phyloP scores from a whole-genome alignment of 2,113 vertebrate genomes.

The Lucifuga dentata region DNA sequence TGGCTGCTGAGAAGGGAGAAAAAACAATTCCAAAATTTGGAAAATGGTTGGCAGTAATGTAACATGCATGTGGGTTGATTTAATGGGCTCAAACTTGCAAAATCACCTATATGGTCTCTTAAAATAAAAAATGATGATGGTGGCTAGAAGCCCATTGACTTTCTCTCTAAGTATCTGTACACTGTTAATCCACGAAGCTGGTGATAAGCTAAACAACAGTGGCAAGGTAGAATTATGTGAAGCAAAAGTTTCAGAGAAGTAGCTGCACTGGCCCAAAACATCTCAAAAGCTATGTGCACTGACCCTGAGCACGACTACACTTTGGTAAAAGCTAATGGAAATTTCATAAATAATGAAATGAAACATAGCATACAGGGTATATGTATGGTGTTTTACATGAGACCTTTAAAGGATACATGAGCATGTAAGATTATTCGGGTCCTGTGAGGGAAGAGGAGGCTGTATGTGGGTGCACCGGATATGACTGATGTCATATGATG shows the following conservation, averaged over 20 bases:
- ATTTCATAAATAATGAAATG: conserved; percentile 67
- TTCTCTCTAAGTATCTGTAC: neutral
- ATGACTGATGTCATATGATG: neutral
- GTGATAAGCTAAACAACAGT: conserved; percentile 28
- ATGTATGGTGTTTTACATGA: conserved; percentile 32
- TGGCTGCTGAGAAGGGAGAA: too few species aligned
- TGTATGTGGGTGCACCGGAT: neutral
- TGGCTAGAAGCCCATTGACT: neutral
- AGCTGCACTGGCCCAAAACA: conserved; percentile 39
- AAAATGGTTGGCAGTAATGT: too few species aligned
- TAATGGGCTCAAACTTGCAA: too few species aligned
- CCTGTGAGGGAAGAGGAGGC: neutral
- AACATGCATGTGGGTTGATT: too few species aligned
- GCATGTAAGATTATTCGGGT: conserved; percentile 17
- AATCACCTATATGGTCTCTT: too few species aligned
- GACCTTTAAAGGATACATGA: conserved; percentile 36
- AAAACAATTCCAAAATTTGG: too few species aligned
- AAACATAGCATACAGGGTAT: conserved; percentile 43
- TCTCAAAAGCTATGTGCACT: conserved; percentile 51
- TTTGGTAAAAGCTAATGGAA: conserved; percentile 58
- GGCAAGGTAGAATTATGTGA: conserved; percentile 6
- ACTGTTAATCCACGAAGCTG: conserved; percentile 4
- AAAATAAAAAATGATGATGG: too few species aligned
- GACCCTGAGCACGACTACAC: conserved; percentile 36
- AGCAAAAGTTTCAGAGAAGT: conserved; percentile 39